Base-by-base conservation (phyloP, 2,888 invertebrate genomes). In the Drosophila suboccidentalis region DNA sequence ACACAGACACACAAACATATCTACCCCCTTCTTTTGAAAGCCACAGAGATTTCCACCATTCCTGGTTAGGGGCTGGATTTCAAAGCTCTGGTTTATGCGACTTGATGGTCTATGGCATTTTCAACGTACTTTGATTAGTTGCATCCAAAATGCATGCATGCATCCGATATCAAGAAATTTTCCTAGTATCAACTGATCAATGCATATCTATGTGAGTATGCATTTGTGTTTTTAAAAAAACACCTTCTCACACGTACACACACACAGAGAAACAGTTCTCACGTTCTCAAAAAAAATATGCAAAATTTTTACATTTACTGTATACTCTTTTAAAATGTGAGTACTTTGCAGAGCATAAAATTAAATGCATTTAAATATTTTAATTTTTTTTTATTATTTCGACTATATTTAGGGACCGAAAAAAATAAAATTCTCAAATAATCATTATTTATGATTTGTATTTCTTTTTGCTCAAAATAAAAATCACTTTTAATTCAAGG, bases 51-150 rank as follows among this genome's bases (percentile, higher is more conserved):
- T 34, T 54, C 2, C n/a, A 22, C 22, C 34, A 19, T 44, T 57
- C 44, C 8, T 32, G 13, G 8, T 15, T 29, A 15, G n/a, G 22
- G 32, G 32, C 9, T n/a, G 13, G 29, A n/a, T 22, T 22, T 34
- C 19, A 2, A 8, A 19, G 13, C 13, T 44, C 3, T 15, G 0
- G 8, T 9, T 6, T 19, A 19, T 13, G 9, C 50, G 63, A 71
- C 77, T 77, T 79, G 80, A 82, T 74, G 80, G 72, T 70, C 75
- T 89, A 80, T 80, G 81, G 74, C 80, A 84, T 81, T 82, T 85
- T 74, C 73, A 75, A 81, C 76, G 51, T 59, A 75, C 77, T 78
- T 87, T 67, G 81, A 86, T 86, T 88, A 82, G 49, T 39, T 34
- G 49, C 73, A 79, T 69, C 68, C 61, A 34, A 29, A 51, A 68